These are phyloP conservation scores for Mellilla xanthometata DNA, from an alignment of 2,888 invertebrate species.

Conservation along the genomic window DNA sequence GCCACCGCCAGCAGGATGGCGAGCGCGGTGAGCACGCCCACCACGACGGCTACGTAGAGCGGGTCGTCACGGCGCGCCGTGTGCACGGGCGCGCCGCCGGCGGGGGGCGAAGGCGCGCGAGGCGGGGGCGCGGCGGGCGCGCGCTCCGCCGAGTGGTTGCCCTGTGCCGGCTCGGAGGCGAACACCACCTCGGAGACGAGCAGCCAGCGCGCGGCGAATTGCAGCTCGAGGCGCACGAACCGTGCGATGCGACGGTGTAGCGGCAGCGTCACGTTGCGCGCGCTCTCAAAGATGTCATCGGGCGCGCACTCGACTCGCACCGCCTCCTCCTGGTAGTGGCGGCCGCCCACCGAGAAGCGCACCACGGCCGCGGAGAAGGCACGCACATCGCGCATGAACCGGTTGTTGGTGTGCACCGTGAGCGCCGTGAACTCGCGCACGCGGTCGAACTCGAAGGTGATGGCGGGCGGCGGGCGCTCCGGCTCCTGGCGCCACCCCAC, in stretches of 20 bases:
- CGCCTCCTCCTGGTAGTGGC: conserved; percentile 89
- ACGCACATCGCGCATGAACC: conserved; percentile 92
- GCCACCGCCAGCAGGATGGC: conserved; percentile 88
- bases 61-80: conserved; percentile 87
- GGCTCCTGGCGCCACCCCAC: conserved; percentile 96
- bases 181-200: conserved; percentile 91
- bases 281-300: conserved; percentile 90
- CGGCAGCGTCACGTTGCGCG: conserved; percentile 91
- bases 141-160: conserved; percentile 88
- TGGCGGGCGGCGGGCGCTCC: conserved; percentile 85
- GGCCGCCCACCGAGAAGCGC: conserved; percentile 91
- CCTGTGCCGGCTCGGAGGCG: conserved; percentile 88
- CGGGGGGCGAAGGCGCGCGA: background rate
- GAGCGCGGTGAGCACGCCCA: conserved; percentile 89
- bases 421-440: conserved; percentile 93
- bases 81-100: conserved; percentile 79
- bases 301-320: conserved; percentile 88
- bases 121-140: conserved; percentile 21
- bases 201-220: conserved; percentile 93
- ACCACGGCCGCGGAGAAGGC: conserved; percentile 91
- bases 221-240: conserved; percentile 89
- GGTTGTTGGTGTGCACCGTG: conserved; percentile 92
- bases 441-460: conserved; percentile 92
- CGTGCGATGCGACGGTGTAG: conserved; percentile 91
- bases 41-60: conserved; percentile 88